A percentile compares a stretch with the other conserved stretches of the same genome.
Evolutionary conservation across 2,888 invertebrate species (phyloP).

Genomic region (Sycophila texana): DNA sequence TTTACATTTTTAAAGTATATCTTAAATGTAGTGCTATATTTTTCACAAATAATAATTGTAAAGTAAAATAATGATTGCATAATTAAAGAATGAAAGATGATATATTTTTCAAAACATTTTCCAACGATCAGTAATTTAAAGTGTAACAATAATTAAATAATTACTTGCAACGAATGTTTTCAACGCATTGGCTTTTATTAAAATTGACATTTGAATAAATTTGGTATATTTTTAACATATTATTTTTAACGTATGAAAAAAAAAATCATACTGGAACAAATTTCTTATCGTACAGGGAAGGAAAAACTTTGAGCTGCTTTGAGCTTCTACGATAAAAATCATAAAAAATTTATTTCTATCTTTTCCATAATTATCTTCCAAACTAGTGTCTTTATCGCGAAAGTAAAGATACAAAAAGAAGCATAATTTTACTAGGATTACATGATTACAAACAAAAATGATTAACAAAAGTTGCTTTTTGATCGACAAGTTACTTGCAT

Average conservation of each 20-base stretch:
- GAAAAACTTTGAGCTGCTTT: slow-evolving; percentile 39
- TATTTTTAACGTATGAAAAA: slow-evolving; percentile 40
- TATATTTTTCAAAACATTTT: slow-evolving; percentile 20
- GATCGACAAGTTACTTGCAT: neutral
- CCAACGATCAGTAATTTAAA: slow-evolving; percentile 2
- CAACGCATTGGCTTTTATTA: slow-evolving; percentile 51
- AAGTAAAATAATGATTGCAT: slow-evolving; percentile 4
- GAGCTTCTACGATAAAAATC: slow-evolving; percentile 42
- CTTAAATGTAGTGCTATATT: neutral
- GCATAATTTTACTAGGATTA: slow-evolving; percentile 20
- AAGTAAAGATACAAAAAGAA: slow-evolving; percentile 27
- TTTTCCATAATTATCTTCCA: slow-evolving; percentile 30
- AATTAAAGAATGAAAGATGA: neutral
- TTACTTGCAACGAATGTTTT: slow-evolving; percentile 22
- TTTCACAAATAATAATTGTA: neutral
- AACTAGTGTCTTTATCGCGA: slow-evolving; percentile 26
- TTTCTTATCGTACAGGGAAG: slow-evolving; percentile 35
- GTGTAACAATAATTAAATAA: neutral
- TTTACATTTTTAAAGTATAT: no score
- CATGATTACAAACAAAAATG: neutral
- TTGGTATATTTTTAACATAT: slow-evolving; percentile 48
- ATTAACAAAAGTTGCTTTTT: slow-evolving; percentile 14
- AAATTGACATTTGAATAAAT: slow-evolving; percentile 52
- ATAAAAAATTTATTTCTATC: slow-evolving; percentile 46
- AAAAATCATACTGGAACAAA: slow-evolving; percentile 43